Evolutionary conservation across 2,797 vertebrate genomes (phyloP), one percentile per base, ranked within the genome.

Genomic region (Eulemur rubriventer): DNA sequence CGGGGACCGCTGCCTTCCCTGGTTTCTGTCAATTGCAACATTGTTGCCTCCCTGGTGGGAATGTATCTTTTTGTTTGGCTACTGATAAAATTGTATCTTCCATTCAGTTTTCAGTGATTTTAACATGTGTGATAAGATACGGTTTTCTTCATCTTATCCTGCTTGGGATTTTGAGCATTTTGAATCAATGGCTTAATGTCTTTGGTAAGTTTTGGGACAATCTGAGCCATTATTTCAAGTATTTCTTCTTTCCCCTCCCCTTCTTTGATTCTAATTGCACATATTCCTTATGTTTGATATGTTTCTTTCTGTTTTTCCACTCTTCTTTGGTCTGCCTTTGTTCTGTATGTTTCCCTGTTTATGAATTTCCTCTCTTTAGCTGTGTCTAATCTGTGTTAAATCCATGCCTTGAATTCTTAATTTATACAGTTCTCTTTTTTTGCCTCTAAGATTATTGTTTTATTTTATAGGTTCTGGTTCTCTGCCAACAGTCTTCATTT

Each of bases 1-100:
- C 16, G 0, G 1, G 20, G 22, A 38, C 41, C 1, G 50, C 33
- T 4, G 30, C 12, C 30, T 24, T 24, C 17, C 8, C 0, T 16
- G 11, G 11, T 18, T 28, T 6, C 41, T 3, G 43, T 30, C 57
- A 13, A 10, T 50, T 11, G 9, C 17, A 6, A 10, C 7, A 6
- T 10, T 65, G 11, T 38, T 9, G 2, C 24, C 12, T 48, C 28
- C 41, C 2, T 7, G 18, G 9, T 43, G 28, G 28, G 4, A 30
- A n/a, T 57, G 1, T 10, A 9, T n/a, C 10, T 0, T 57, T 43
- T 57, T 72, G 13, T 38, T 55, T 24, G 12, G 20, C 38, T 59
- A 43, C 67, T 55, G 38, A 24, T 86, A 43, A 24, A 28, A 6
- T 46, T 8, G 33, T 38, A 41, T 48, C 28, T 48, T 33, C 26